Conservation (phyloP, 1,140 invertebrate species). For the Lucilia sericata region DNA sequence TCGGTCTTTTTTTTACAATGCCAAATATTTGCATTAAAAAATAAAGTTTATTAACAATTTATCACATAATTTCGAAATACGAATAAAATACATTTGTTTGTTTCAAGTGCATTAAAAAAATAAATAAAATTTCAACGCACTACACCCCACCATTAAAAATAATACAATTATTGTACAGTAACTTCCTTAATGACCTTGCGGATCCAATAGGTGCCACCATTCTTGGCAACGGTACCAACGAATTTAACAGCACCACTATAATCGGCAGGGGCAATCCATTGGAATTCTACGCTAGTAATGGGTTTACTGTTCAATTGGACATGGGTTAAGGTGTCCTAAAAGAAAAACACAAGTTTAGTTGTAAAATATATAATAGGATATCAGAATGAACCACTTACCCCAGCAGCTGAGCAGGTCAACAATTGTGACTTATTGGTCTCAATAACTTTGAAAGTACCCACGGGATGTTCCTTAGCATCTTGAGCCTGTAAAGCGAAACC, state of each 20-base stretch:
- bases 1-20: neutral
- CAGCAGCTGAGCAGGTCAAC: conserved; percentile 53
- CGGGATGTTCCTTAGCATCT: conserved; percentile 58
- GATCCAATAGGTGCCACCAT: conserved; percentile 68
- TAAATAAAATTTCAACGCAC: neutral
- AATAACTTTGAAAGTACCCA: conserved; percentile 58
- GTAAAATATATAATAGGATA: neutral
- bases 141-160: neutral
- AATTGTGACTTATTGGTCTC: conserved; percentile 58
- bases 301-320: conserved; percentile 52
- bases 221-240: conserved; percentile 67
- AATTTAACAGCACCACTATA: conserved; percentile 66
- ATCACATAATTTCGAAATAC: conserved; percentile 28
- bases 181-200: conserved; percentile 54
- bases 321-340: conserved; percentile 65
- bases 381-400: conserved; percentile 46
- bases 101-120: neutral
- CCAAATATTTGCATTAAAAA: neutral
- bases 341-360: neutral
- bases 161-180: conserved; percentile 43
- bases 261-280: conserved; percentile 64
- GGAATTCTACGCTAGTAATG: conserved; percentile 54
- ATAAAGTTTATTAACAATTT: conserved; percentile 44
- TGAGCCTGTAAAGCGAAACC: conserved; percentile 63
- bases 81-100: conserved; percentile 14